phyloP scores from a whole-genome alignment of 2,797 vertebrate species.

The Melanotaenia boesemani region DNA sequence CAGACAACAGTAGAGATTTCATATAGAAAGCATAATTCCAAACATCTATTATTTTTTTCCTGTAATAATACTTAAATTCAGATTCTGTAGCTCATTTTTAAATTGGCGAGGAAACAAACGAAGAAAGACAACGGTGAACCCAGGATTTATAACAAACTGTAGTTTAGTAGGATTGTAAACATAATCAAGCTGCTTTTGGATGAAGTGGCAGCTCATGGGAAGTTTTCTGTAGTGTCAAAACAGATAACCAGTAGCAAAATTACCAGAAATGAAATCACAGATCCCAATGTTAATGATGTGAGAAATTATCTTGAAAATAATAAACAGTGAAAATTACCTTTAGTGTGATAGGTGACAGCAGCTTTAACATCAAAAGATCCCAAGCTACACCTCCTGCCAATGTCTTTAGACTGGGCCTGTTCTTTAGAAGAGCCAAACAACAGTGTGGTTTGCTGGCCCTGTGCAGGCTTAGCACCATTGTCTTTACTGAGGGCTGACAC shows the following conservation, averaged over 20 bases:
- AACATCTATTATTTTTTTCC: neutral
- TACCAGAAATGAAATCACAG: neutral
- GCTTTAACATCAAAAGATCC: conserved; percentile 93
- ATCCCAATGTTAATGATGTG: conserved; percentile 3
- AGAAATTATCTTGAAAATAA: neutral
- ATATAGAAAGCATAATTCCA: neutral
- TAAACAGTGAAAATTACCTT: conserved; percentile 85
- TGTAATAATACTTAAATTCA: neutral
- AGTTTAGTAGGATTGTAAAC: neutral
- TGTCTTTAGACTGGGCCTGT: conserved; percentile 89
- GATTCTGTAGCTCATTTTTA: neutral
- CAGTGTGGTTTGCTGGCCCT: conserved; percentile 89
- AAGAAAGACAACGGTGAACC: neutral
- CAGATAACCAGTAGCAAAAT: neutral
- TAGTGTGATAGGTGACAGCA: conserved; percentile 98
- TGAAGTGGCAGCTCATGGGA: neutral
- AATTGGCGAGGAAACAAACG: neutral
- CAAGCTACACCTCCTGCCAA: conserved; percentile 92
- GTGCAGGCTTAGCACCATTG: conserved; percentile 87
- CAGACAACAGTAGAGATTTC: neutral
- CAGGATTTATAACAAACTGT: neutral
- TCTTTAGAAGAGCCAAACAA: conserved; percentile 92
- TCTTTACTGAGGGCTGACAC: conserved; percentile 88
- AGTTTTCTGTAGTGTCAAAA: neutral
- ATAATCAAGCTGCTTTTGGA: neutral